These are phyloP conservation scores for Cotesia typhae DNA, from an alignment of 1,140 invertebrate species.

Conservation along the genomic window DNA sequence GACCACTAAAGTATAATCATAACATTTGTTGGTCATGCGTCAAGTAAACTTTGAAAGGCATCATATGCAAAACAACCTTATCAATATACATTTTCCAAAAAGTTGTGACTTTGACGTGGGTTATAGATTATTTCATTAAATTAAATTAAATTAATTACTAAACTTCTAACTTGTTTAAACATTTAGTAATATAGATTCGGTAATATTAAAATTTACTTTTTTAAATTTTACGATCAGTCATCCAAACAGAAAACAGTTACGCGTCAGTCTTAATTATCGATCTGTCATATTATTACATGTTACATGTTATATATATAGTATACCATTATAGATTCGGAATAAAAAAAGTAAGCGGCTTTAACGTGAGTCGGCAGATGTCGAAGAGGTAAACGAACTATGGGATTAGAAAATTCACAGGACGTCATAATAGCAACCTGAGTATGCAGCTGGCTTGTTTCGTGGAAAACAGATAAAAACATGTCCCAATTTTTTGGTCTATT, in stretches of 20 bases:
- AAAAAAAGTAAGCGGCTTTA: background rate
- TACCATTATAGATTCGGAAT: background rate
- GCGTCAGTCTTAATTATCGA: background rate
- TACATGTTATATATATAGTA: background rate
- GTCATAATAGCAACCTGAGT: background rate
- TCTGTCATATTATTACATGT: background rate
- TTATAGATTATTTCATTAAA: background rate
- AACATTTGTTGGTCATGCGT: too few species aligned
- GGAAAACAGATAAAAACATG: constrained; percentile 15
- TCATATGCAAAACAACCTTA: background rate
- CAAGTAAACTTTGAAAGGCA: background rate
- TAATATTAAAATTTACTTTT: too few species aligned
- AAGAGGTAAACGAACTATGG: background rate
- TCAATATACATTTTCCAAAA: background rate
- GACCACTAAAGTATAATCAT: too few species aligned
- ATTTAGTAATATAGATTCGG: too few species aligned
- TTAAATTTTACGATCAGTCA: too few species aligned
- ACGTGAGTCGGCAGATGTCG: constrained; percentile 14
- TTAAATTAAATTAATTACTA: too few species aligned
- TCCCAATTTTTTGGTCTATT: background rate
- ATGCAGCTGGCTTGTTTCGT: background rate
- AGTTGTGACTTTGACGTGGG: constrained; percentile 7
- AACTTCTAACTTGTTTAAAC: too few species aligned
- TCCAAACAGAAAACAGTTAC: background rate
- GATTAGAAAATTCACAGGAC: constrained; percentile 9